A percentile compares a stretch with the other conserved stretches of the same genome.
Evolutionary conservation across 2,797 vertebrate species (phyloP).

Genomic region (Sciurus carolinensis): DNA sequence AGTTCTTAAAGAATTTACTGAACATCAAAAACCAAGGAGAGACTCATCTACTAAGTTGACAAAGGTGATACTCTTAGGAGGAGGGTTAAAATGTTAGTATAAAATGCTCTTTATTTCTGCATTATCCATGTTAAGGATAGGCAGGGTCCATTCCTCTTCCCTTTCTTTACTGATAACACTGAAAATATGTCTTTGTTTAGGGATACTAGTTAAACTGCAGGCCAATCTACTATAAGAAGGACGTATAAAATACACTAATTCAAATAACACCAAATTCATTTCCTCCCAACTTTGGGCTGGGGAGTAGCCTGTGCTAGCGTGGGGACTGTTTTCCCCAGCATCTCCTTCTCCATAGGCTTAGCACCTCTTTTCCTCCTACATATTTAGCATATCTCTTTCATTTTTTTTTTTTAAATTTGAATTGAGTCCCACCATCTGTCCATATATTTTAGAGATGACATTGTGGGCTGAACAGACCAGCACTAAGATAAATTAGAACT

Average conservation of each 20-base stretch:
- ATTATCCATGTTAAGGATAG: not conserved
- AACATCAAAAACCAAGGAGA: conserved; percentile 27
- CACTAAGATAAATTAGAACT: conserved; percentile 40
- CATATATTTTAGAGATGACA: conserved; percentile 14
- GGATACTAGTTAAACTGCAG: not conserved
- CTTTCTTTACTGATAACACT: not conserved
- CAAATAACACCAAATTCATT: not conserved
- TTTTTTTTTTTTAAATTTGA: not conserved
- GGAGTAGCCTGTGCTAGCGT: fast-evolving
- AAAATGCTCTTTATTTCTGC: not conserved
- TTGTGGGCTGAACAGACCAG: not conserved
- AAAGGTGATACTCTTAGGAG: not conserved
- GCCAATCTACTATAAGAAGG: not conserved
- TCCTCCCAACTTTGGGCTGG: not conserved
- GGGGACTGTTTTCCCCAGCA: not conserved
- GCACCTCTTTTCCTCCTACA: not conserved
- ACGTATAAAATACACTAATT: not conserved
- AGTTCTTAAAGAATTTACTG: conserved; percentile 56
- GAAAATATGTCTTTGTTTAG: not conserved
- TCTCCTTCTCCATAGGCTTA: not conserved
- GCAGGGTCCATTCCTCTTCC: not conserved
- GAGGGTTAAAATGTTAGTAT: not conserved
- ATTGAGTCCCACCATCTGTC: not conserved
- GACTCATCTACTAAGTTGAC: not conserved
- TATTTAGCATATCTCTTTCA: conserved; percentile 8